Evolutionary conservation across 1,140 invertebrate species (phyloP), one percentile per base, ranked within the genome.

Genomic region (Oncopeltus fasciatus): DNA sequence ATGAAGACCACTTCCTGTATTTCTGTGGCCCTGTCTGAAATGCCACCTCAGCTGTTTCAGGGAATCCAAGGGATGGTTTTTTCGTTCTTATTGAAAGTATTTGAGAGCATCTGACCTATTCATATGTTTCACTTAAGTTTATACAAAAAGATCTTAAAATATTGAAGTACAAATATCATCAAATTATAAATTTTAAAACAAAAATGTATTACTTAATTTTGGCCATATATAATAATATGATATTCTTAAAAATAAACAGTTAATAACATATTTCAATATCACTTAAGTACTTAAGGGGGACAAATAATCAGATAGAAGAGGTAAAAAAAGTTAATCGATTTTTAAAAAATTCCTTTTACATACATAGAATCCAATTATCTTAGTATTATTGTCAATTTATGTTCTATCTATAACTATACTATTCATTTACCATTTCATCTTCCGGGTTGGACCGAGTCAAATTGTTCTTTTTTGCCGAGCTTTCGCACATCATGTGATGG

Each of bases 11-110:
- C 24, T 73, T 76, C 43, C 83, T 74, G 5, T 86, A 65, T 51
- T 71, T 70, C 0, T 74, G 69, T 0, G 87, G 87, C 1, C 88
- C 88, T 21, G 82, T 81, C 62, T 79, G 76, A 69, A 92, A 90
- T 60, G 84, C 86, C 57, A 84, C 72, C 69, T 85, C 81, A 47
- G 90, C 86, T 0, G 88, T 91, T 63, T 83, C 78, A 0, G 88
- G 85, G 72, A 89, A 92, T 60, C 84, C 84, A 0, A 86, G 79
- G 29, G 76, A 71, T 27, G 73, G 69, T 47, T 72, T 68, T 61
- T 76, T 74, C 61, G 80, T 63, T 68, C 80, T 71, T 68, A 77
- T 68, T 27, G 77, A 77, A 70, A 88, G 78, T 68, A 83, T 81
- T 65, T 81, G 80, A 43, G 86, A 83, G 67, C 83, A 85, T 60